These are phyloP conservation scores for Cosmorhoe ocellata DNA, from an alignment of 2,888 invertebrate genomes.

Conservation along the genomic window DNA sequence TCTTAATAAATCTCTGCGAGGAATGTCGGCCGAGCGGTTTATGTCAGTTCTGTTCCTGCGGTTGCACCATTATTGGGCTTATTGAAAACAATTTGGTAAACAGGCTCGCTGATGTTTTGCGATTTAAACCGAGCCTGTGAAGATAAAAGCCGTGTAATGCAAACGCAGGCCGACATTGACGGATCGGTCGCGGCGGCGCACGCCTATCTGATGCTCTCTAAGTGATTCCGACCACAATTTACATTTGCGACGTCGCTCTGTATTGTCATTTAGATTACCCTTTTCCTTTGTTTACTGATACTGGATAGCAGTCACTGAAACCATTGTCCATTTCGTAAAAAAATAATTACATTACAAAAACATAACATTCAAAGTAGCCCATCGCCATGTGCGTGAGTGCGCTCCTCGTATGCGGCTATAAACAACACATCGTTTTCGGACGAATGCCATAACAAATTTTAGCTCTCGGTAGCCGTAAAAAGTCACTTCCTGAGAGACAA, in stretches of 20 bases:
- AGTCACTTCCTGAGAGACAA: slow-evolving; percentile 77
- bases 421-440: slow-evolving; percentile 79
- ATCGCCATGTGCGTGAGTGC: slow-evolving; percentile 1
- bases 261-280: slow-evolving; percentile 70
- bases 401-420: slow-evolving; percentile 56
- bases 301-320: slow-evolving; percentile 13
- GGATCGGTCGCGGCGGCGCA: slow-evolving; percentile 76
- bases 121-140: slow-evolving; percentile 71
- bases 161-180: slow-evolving; percentile 79
- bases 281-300: slow-evolving; percentile 61
- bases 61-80: slow-evolving; percentile 73
- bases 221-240: slow-evolving; percentile 78
- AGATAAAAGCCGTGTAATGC: slow-evolving; percentile 80
- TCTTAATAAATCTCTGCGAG: slow-evolving; percentile 58
- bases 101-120: slow-evolving; percentile 74
- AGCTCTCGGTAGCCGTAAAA: slow-evolving; percentile 69
- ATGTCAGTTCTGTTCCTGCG: slow-evolving; percentile 53
- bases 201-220: slow-evolving; percentile 80
- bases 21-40: slow-evolving; percentile 60
- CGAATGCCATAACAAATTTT: slow-evolving; percentile 79
- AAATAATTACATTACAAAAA: slow-evolving; percentile 11
- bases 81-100: slow-evolving; percentile 81
- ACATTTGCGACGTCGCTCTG: slow-evolving; percentile 73
- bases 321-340: slow-evolving; percentile 18
- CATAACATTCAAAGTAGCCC: not conserved